Base-by-base conservation (phyloP, 2,797 vertebrate species). In the Hyperoplus lanceolatus region DNA sequence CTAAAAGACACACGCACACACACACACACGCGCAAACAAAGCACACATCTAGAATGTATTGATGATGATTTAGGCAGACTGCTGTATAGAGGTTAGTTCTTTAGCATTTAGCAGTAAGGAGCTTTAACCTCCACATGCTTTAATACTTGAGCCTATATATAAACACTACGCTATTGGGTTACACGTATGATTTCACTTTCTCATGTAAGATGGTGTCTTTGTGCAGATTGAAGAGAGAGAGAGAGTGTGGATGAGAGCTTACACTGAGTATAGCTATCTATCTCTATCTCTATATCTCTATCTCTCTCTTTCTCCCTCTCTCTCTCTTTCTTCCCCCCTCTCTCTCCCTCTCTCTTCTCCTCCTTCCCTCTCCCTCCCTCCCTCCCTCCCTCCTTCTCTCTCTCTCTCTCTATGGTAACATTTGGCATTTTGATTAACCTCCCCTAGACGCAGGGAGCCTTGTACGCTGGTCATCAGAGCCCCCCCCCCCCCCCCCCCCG, bases 401-500 rank as follows among this genome's bases (percentile, higher is more conserved):
- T 43, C 70, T 36, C 18, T 0, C 0, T 54, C 80, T 87, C 80
- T 84, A 80, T 64, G 1, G 82, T 92, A 80, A 88, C 91, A 84
- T 84, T 87, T 90, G 90, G 90, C 88, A 92, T 91, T 91, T 92
- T 91, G 83, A 91, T 91, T 75, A 90, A 90, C 82, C 83, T 86
- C 88, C 71, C 18, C 38, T 51, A 61, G 70, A 69, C 70, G 36
- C 4, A 38, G 61, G 57, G 57, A 73, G 69, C 60, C 0, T 43
- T 41, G 65, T 80, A 66, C 45, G 70, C 74, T 51, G 48, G 74
- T 12, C 64, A 83, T 60, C 76, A 4, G 53, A 65, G 21, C 21
- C 21, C 21, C 21, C 21, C 21, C 1, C 21, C 49, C 70, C 21
- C 21, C 21, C 21, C 21, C 1, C 1, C n/a, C 68, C 36, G 53